phyloP scores from a whole-genome alignment of 2,113 vertebrate genomes.

The Trogon melanurus region DNA sequence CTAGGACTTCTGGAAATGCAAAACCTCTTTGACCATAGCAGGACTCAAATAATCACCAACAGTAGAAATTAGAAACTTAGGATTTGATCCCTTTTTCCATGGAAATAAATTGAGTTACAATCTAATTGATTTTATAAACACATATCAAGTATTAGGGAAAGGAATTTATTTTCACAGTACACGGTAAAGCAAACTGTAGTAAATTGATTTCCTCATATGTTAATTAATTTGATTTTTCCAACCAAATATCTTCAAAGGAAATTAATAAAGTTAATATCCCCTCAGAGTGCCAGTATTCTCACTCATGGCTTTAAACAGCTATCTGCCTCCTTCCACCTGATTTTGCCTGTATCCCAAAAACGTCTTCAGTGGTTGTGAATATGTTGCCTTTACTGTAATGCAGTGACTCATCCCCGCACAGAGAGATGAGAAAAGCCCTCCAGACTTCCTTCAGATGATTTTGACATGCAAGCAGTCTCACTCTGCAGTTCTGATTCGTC shows the following conservation, averaged over 20 bases:
- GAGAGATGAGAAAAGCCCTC: neutral
- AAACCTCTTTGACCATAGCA: neutral
- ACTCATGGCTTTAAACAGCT: neutral
- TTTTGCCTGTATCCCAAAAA: neutral
- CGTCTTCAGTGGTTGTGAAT: neutral
- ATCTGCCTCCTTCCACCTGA: neutral
- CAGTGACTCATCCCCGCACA: neutral
- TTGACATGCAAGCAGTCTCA: neutral
- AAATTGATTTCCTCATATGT: neutral
- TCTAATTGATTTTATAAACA: neutral
- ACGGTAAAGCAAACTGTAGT: neutral
- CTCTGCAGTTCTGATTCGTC: neutral
- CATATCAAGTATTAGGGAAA: neutral
- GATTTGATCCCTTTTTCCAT: neutral
- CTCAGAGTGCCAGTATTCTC: neutral
- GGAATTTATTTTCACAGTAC: neutral
- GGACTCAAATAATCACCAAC: neutral
- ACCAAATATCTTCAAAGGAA: constrained; percentile 1
- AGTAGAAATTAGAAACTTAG: neutral
- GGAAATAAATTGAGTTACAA: neutral
- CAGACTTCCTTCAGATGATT: neutral
- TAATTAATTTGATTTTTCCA: constrained; percentile 26
- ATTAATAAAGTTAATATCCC: neutral
- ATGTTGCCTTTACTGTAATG: neutral
- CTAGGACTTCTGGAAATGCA: neutral